phyloP scores from a whole-genome alignment of 2,113 vertebrate species.

The Brevimyrus niger region DNA sequence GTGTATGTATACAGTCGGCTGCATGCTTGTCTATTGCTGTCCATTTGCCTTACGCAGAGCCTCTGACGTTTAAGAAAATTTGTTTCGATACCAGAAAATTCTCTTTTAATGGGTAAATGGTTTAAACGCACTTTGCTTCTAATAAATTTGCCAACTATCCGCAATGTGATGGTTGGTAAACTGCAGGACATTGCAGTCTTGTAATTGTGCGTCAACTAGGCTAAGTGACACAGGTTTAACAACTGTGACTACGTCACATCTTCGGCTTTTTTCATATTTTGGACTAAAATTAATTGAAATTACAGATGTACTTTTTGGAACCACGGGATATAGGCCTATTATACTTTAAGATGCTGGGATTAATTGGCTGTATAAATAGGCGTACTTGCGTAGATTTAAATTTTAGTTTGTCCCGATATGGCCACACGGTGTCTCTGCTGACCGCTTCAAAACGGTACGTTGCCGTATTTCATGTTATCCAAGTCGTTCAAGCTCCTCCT shows the following conservation, averaged over 20 bases:
- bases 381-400: too few species aligned
- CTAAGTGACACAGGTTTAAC: background rate
- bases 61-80: background rate
- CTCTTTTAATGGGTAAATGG: background rate
- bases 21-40: background rate
- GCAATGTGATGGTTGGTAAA: background rate
- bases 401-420: background rate
- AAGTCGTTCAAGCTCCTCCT: slow-evolving; percentile 41
- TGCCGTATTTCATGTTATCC: background rate
- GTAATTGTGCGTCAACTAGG: background rate
- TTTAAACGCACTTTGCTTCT: background rate
- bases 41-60: background rate
- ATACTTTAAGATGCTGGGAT: background rate
- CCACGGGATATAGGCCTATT: too few species aligned
- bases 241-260: background rate
- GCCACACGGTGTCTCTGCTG: slow-evolving; percentile 50
- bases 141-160: background rate
- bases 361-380: background rate
- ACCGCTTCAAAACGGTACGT: slow-evolving; percentile 32
- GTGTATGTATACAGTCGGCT: background rate
- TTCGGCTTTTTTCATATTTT: background rate
- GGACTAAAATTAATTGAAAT: background rate
- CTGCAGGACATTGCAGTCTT: background rate
- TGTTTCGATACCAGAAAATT: background rate
- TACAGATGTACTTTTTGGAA: background rate